phyloP scores from a whole-genome alignment of 2,797 vertebrate species.

The Agapornis canus region DNA sequence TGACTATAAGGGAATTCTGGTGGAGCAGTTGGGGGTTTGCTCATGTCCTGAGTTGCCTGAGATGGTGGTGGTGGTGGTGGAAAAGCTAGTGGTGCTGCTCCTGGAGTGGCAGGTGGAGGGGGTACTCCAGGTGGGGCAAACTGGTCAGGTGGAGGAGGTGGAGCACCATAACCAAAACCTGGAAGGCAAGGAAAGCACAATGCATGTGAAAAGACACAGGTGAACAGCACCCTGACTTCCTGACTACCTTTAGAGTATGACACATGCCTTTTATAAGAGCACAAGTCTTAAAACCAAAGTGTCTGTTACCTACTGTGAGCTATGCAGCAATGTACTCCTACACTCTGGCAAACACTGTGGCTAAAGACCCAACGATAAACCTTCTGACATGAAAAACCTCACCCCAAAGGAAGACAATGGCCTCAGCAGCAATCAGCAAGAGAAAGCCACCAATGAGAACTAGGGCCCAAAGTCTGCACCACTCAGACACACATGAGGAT shows the following conservation, averaged over 20 bases:
- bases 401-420: neutral
- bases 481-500: fast-evolving
- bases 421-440: neutral
- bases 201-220: fast-evolving
- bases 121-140: constrained; percentile 93
- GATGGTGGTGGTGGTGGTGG: constrained; percentile 91
- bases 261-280: fast-evolving
- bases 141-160: constrained; percentile 92
- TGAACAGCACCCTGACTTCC: fast-evolving
- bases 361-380: neutral
- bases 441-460: neutral
- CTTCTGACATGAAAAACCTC: neutral
- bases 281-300: neutral
- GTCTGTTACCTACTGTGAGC: neutral
- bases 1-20: constrained; percentile 97
- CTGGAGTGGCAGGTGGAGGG: constrained; percentile 92
- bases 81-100: constrained; percentile 90
- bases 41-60: constrained; percentile 97
- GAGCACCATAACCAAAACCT: constrained; percentile 96
- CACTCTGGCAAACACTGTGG: fast-evolving
- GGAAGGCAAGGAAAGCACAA: neutral
- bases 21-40: constrained; percentile 94
- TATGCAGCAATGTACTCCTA: too few species aligned
- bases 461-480: neutral
- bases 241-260: neutral